Evolutionary conservation across 2,888 invertebrate genomes (phyloP).

Genomic region (Athrips mouffetella): DNA sequence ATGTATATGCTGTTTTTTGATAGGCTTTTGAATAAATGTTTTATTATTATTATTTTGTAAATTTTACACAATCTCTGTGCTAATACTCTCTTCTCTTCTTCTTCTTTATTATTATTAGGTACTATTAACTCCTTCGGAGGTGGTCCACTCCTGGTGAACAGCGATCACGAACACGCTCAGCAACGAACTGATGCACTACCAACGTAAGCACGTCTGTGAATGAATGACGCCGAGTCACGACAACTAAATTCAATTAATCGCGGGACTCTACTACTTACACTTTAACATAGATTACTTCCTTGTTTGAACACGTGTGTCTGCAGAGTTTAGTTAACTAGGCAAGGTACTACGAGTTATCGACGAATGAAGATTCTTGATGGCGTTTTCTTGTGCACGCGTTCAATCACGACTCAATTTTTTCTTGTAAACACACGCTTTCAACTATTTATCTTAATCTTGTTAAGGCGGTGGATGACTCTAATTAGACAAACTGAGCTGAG

Average conservation of each 20-base stretch:
- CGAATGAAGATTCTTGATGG: background rate
- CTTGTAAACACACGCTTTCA: conserved; percentile 19
- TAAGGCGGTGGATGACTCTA: background rate
- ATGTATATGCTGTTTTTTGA: too few relatives aligned
- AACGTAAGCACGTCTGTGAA: background rate
- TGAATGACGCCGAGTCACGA: background rate
- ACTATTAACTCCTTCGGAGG: too few relatives aligned
- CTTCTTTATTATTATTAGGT: too few relatives aligned
- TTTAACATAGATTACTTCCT: background rate
- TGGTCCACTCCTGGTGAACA: too few relatives aligned
- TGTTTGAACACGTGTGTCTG: too few relatives aligned
- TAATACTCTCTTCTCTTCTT: too few relatives aligned
- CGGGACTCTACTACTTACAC: background rate
- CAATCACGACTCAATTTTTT: conserved; percentile 19
- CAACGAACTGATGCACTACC: too few relatives aligned
- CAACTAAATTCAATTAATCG: background rate
- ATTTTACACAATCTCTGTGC: too few relatives aligned
- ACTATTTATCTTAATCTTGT: conserved; percentile 20
- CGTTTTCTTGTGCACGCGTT: conserved; percentile 7
- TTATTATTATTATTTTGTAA: too few relatives aligned
- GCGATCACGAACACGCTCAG: too few relatives aligned
- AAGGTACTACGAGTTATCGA: too few relatives aligned
- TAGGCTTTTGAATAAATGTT: too few relatives aligned
- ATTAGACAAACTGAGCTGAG: background rate
- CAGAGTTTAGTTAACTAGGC: background rate